Conservation (phyloP, 2,888 invertebrate genomes). For the Chydorus sphaericus region DNA sequence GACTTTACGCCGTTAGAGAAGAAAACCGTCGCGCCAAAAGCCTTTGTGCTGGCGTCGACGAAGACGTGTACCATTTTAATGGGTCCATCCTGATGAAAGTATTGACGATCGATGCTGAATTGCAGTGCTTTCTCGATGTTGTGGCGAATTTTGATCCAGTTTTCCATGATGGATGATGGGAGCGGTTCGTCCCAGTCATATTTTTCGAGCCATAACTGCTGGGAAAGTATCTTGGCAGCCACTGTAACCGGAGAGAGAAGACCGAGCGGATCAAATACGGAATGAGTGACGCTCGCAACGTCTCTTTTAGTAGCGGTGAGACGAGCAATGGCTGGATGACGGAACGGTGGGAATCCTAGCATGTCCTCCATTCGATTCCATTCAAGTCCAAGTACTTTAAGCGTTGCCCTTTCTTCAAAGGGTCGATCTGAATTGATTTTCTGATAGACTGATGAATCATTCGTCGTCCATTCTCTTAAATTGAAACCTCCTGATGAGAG, state of each 20-base stretch:
- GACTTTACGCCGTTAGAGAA: background rate
- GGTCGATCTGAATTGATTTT: background rate
- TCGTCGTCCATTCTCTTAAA: background rate
- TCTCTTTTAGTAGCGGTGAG: background rate
- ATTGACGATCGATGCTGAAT: background rate
- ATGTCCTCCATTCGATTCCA: background rate
- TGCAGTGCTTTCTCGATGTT: background rate
- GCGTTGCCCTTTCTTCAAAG: background rate
- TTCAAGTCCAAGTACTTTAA: conserved; percentile 1
- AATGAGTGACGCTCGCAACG: background rate
- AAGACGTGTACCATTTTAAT: conserved; percentile 1
- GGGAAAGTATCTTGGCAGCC: background rate
- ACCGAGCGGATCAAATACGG: conserved; percentile 4
- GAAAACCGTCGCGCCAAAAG: background rate
- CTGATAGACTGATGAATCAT: background rate
- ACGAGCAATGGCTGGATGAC: background rate
- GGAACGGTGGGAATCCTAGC: background rate
- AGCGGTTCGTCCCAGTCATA: conserved; percentile 8
- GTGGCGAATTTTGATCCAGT: background rate
- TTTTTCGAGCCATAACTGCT: conserved; percentile 3
- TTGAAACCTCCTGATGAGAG: conserved; percentile 3
- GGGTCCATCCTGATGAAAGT: background rate
- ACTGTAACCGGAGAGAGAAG: background rate
- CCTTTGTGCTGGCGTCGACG: conserved; percentile 6
- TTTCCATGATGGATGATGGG: background rate